A percentile compares a stretch with the other conserved stretches of the same genome.
phyloP scores from a whole-genome alignment of 2,888 invertebrate species.

The Plusia festucae region DNA sequence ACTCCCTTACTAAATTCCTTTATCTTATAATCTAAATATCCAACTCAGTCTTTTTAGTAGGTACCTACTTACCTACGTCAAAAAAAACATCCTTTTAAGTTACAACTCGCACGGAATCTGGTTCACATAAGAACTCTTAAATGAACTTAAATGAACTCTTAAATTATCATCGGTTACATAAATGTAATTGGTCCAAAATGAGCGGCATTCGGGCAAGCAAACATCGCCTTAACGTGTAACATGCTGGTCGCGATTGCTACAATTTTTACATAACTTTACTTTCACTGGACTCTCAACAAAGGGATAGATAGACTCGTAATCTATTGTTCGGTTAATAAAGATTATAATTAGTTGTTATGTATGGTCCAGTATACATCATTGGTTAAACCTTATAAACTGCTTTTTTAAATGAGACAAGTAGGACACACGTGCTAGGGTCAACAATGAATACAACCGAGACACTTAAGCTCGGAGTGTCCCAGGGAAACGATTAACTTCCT shows the following conservation, averaged over 20 bases:
- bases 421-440: too few relatives aligned
- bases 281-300: slow-evolving; percentile 44
- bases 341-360: background rate
- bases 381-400: background rate
- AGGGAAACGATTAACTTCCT: too few relatives aligned
- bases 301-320: slow-evolving; percentile 16
- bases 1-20: too few relatives aligned
- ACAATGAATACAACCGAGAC: too few relatives aligned
- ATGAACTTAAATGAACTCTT: background rate
- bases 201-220: background rate
- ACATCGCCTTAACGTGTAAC: slow-evolving; percentile 38
- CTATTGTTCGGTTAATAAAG: background rate
- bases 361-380: background rate
- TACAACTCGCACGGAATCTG: background rate
- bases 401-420: too few relatives aligned
- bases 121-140: background rate
- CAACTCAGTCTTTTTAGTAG: too few relatives aligned
- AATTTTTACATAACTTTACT: slow-evolving; percentile 56
- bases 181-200: slow-evolving; percentile 27
- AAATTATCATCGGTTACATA: slow-evolving; percentile 18
- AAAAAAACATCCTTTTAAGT: background rate
- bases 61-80: too few relatives aligned
- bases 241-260: slow-evolving; percentile 43
- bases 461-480: too few relatives aligned
- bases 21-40: too few relatives aligned